A percentile compares a stretch with the other conserved stretches of the same genome.
Conservation (phyloP, 1,140 invertebrate species). For the Sesamia nonagrioides region DNA sequence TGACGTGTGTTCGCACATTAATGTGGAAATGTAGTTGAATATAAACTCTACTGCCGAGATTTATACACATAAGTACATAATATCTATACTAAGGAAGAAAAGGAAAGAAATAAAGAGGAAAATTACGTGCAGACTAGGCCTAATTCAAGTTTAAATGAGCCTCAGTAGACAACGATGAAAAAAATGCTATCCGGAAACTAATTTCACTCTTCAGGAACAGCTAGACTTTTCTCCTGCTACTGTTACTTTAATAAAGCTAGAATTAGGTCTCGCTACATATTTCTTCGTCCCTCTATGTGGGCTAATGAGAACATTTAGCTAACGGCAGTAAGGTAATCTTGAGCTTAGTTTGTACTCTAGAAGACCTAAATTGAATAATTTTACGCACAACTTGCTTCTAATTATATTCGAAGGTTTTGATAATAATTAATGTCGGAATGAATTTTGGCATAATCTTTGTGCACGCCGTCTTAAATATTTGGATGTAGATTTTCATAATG, state of each 20-base stretch:
- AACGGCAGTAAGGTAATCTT: conserved; percentile 18
- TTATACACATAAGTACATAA: no score
- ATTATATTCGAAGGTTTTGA: conserved; percentile 14
- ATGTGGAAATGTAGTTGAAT: conserved; percentile 1
- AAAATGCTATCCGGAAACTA: conserved; percentile 8
- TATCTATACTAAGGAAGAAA: not conserved
- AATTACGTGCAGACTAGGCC: not conserved
- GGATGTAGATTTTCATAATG: not conserved
- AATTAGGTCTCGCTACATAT: conserved; percentile 22
- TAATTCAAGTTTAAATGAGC: not conserved
- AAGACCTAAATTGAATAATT: conserved; percentile 38
- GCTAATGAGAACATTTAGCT: conserved; percentile 39
- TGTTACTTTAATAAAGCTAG: conserved; percentile 26
- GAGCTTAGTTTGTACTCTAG: not conserved
- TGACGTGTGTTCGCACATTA: conserved; percentile 24
- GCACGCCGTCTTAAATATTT: not conserved
- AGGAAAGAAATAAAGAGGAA: not conserved
- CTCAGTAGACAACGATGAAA: not conserved
- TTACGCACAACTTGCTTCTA: conserved; percentile 23
- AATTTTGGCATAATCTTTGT: not conserved
- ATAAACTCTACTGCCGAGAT: not conserved
- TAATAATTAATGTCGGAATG: not conserved
- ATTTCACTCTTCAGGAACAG: conserved; percentile 8
- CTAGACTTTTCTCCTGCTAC: conserved; percentile 13
- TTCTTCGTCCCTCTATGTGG: conserved; percentile 3